phyloP scores from a whole-genome alignment of 2,888 invertebrate genomes.

The Coelinius sp. region DNA sequence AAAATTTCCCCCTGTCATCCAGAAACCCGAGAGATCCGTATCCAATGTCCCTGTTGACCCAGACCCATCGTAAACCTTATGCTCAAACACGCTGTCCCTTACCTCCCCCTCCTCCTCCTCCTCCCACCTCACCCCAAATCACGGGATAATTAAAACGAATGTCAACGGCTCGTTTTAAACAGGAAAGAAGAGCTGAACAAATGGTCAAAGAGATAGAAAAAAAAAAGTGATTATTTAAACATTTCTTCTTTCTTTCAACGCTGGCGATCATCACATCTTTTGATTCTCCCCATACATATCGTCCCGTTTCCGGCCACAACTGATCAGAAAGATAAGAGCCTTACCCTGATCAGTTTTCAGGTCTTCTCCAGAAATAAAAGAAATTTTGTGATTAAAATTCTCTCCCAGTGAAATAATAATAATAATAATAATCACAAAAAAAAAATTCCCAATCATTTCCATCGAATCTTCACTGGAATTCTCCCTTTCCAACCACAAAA shows the following conservation, averaged over 20 bases:
- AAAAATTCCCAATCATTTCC: background rate
- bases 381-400: background rate
- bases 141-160: slow-evolving; percentile 50
- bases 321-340: slow-evolving; percentile 9
- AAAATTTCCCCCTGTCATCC: background rate
- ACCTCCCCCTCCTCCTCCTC: slow-evolving; percentile 50
- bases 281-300: background rate
- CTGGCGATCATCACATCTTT: background rate
- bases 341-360: slow-evolving; percentile 20
- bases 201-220: slow-evolving; percentile 37
- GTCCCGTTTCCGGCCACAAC: background rate
- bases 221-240: too few species aligned
- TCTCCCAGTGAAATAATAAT: background rate
- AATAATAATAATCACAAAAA: background rate
- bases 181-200: slow-evolving; percentile 36
- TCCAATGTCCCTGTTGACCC: background rate
- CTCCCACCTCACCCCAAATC: slow-evolving; percentile 56
- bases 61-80: background rate
- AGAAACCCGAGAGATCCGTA: slow-evolving; percentile 22
- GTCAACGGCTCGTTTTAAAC: slow-evolving; percentile 37
- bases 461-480: too few species aligned
- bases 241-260: background rate
- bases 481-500: too few species aligned
- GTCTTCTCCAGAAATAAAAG: background rate
- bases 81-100: slow-evolving; percentile 7